Percentiles rank a stretch among this genome's conserved stretches.
phyloP scores from a whole-genome alignment of 2,888 invertebrate species.

The Xestobium rufovillosum region DNA sequence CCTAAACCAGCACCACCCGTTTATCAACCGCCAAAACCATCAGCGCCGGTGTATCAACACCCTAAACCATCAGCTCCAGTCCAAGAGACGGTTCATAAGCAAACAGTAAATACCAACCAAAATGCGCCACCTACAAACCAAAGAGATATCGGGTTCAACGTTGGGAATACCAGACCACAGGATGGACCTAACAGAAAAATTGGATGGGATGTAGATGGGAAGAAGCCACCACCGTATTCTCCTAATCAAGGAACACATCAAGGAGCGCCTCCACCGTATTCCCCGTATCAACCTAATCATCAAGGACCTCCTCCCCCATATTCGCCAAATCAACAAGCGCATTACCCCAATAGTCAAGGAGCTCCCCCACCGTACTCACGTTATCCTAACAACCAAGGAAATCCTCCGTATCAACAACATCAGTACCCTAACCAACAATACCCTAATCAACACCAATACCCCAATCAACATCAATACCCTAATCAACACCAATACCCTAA shows the following conservation, averaged over 20 bases:
- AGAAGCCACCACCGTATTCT: background rate
- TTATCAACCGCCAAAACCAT: background rate
- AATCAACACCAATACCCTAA: background rate
- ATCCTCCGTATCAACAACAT: background rate
- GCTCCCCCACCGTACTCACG: slow-evolving; percentile 1
- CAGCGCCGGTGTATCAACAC: background rate
- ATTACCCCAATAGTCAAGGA: too few relatives aligned
- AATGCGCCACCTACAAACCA: background rate
- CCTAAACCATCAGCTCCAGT: slow-evolving; percentile 1
- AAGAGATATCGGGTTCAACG: background rate
- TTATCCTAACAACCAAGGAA: background rate
- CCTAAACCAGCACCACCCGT: background rate
- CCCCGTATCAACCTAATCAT: background rate
- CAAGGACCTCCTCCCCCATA: background rate
- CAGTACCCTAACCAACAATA: background rate
- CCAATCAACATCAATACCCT: background rate
- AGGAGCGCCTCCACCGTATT: slow-evolving; percentile 1
- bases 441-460: background rate
- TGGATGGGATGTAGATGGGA: slow-evolving; percentile 1
- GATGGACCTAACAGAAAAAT: background rate
- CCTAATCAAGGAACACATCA: too few relatives aligned
- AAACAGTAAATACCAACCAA: background rate
- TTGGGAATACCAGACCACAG: background rate
- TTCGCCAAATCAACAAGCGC: slow-evolving; percentile 1
- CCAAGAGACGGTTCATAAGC: background rate